Evolutionary conservation across 2,888 invertebrate genomes (phyloP), one percentile per base, ranked within the genome.

Genomic region (Apomyelois bistriatella): DNA sequence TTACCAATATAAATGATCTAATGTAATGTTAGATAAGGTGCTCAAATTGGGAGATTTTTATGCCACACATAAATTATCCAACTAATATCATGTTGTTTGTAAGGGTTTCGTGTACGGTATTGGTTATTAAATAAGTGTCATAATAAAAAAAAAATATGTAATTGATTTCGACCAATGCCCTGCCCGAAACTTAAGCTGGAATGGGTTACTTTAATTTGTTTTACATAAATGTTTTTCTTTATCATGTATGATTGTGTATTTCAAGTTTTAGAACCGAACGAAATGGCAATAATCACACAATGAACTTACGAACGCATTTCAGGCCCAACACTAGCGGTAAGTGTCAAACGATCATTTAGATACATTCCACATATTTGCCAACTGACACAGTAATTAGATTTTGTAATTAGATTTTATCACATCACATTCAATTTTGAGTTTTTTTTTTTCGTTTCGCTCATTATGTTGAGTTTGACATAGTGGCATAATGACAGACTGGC

Each of bases 401-500:
- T 30, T 13, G 40, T 16, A 58, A 51, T 48, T 53, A 49, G 40
- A 42, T 41, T 43, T 30, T 13, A 43, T 16, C 58, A 54, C 56
- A 57, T 60, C 56, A 53, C 38, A 48, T 67, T 62, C 63, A 62
- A 60, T 60, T 72, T 72, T 58, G 50, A 22, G 32, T 48, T 67
- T 68, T 70, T 61, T 55, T 66, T 56, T 66, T 56, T 63, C 65
- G 63, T 69, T 64, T 65, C 58, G 64, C 62, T 72, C 61, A 68
- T 71, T 62, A 62, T 66, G 65, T 70, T 60, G 54, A 56, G 59
- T 70, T 76, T 82, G 86, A 87, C 86, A 88, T 86, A 85, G 81
- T 88, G 88, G 87, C 87, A 88, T 87, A 28, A 81, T n/a, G n/a
- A n/a, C n/a, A n/a, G n/a, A n/a, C n/a, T n/a, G n/a, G n/a, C n/a